Conservation (phyloP, 2,113 vertebrate species). For the Abramis brama region DNA sequence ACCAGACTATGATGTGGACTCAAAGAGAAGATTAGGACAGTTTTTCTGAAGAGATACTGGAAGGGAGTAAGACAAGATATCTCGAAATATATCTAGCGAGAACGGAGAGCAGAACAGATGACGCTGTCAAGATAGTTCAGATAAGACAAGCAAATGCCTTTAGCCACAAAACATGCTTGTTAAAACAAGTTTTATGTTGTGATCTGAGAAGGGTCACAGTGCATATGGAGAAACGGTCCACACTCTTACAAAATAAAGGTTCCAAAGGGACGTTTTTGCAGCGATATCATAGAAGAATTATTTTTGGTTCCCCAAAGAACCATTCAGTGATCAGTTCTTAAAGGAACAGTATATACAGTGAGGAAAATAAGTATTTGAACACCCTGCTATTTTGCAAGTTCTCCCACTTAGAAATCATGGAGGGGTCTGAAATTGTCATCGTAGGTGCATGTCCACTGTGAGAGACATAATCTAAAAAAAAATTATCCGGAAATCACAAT, state of each 20-base stretch:
- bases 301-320: no score
- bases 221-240: background rate
- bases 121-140: background rate
- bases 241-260: background rate
- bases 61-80: background rate
- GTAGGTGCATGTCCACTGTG: no score
- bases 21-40: background rate
- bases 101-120: background rate
- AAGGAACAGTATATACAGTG: no score
- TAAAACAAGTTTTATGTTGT: background rate
- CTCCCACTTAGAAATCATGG: no score
- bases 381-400: no score
- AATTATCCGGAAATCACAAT: no score
- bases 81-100: background rate
- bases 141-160: conserved; percentile 16
- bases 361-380: no score
- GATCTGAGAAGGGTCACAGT: background rate
- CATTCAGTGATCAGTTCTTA: no score
- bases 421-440: no score
- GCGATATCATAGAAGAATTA: no score
- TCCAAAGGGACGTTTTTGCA: no score
- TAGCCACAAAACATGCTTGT: conserved; percentile 10
- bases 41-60: background rate
- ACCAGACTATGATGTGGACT: background rate
- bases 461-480: no score